Conservation (phyloP, 2,888 invertebrate species). For the Chaetogeoica ovagalla region DNA sequence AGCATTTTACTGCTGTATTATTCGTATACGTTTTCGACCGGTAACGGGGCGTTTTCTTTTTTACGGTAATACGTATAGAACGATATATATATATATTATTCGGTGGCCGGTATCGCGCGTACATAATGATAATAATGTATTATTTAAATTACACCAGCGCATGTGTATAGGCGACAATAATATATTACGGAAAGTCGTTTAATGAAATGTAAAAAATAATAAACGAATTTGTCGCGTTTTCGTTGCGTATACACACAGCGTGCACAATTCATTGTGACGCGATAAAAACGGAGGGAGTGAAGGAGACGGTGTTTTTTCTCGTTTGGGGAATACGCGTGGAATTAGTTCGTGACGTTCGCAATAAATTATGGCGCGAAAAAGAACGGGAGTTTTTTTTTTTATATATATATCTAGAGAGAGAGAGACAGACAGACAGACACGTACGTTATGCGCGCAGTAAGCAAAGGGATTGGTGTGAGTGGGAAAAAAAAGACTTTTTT, state of each 20-base stretch:
- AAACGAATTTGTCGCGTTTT: conserved; percentile 29
- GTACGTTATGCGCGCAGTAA: background rate
- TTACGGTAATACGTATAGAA: no score
- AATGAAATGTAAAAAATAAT: conserved; percentile 5
- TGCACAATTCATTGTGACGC: conserved; percentile 14
- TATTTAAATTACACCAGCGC: background rate
- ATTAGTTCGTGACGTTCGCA: conserved; percentile 48
- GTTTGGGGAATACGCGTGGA: conserved; percentile 21
- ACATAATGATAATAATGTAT: no score
- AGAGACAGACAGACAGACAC: no score
- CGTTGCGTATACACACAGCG: background rate
- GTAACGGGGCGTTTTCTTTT: no score
- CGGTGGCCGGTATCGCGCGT: no score
- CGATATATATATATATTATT: no score
- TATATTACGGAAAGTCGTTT: background rate
- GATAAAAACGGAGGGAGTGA: no score
- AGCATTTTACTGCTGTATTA: no score
- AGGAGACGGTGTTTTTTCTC: conserved; percentile 36
- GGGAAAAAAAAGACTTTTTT: conserved; percentile 21
- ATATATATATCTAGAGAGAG: no score
- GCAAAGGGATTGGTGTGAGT: background rate
- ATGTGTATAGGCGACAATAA: background rate
- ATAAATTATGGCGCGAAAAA: conserved; percentile 52
- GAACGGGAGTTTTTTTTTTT: conserved; percentile 23
- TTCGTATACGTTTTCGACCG: no score